Evolutionary conservation across 2,113 vertebrate genomes (phyloP).

Genomic region (Phrynosoma blainvillii): DNA sequence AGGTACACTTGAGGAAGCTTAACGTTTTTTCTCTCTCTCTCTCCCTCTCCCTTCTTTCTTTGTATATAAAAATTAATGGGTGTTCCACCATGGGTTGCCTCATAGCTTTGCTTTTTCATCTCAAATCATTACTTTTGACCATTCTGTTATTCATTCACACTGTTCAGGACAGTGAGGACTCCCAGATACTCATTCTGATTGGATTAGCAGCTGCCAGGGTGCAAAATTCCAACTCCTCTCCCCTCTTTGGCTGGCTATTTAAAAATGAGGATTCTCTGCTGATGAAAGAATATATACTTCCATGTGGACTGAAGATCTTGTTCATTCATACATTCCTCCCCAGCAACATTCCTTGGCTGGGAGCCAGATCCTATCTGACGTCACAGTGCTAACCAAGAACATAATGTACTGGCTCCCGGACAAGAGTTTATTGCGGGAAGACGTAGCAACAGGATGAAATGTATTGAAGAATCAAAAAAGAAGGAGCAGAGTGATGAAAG

Average conservation of each 20-base stretch:
- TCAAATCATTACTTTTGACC: neutral
- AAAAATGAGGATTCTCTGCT: slow-evolving; percentile 32
- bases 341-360: slow-evolving; percentile 70
- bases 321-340: slow-evolving; percentile 61
- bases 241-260: slow-evolving; percentile 14
- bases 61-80: slow-evolving; percentile 21
- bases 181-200: neutral
- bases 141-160: neutral
- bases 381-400: slow-evolving; percentile 78
- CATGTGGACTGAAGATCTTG: slow-evolving; percentile 28
- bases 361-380: slow-evolving; percentile 78
- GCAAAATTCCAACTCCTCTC: neutral
- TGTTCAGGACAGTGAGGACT: accelerated
- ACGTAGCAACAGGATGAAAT: slow-evolving; percentile 44
- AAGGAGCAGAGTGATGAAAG: neutral
- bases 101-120: neutral
- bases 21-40: neutral
- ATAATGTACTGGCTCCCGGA: slow-evolving; percentile 78
- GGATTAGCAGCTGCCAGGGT: neutral
- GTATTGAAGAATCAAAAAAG: slow-evolving; percentile 32
- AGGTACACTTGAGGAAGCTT: neutral
- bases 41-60: neutral
- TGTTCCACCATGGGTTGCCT: neutral
- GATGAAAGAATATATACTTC: slow-evolving; percentile 5
- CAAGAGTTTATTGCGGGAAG: slow-evolving; percentile 56